These are phyloP conservation scores for Istiophorus platypterus DNA, from an alignment of 2,113 vertebrate species.

Conservation along the genomic window DNA sequence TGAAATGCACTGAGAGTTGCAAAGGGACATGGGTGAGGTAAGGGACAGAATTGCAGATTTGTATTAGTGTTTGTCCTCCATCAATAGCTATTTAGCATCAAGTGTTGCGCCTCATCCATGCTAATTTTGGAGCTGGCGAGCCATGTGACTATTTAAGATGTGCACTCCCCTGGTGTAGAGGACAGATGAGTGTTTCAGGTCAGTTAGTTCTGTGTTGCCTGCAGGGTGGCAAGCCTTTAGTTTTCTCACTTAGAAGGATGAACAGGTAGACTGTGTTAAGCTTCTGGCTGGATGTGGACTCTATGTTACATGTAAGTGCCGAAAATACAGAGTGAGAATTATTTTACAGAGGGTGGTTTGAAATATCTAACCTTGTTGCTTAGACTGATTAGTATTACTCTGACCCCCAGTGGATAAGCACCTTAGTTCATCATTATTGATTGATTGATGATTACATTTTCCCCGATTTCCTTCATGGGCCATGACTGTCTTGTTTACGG, in stretches of 20 bases:
- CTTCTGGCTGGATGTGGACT: background rate
- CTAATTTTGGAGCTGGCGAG: slow-evolving; percentile 52
- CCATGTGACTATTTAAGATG: slow-evolving; percentile 50
- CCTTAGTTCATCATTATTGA: slow-evolving; percentile 24
- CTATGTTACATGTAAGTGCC: background rate
- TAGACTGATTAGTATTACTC: slow-evolving; percentile 30
- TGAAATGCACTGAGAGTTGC: slow-evolving; percentile 52
- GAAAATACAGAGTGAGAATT: background rate
- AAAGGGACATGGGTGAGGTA: slow-evolving; percentile 45
- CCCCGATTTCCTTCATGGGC: slow-evolving; percentile 28
- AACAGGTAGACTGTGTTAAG: slow-evolving; percentile 44
- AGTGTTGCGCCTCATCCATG: slow-evolving; percentile 52
- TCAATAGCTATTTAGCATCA: slow-evolving; percentile 74
- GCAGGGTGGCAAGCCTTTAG: slow-evolving; percentile 35
- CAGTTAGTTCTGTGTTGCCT: slow-evolving; percentile 44
- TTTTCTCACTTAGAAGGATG: slow-evolving; percentile 31
- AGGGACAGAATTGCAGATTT: slow-evolving; percentile 53
- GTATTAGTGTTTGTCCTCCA: slow-evolving; percentile 62
- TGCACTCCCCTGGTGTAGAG: slow-evolving; percentile 32
- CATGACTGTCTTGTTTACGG: slow-evolving; percentile 43
- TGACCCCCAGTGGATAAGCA: slow-evolving; percentile 16
- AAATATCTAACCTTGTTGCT: slow-evolving; percentile 26
- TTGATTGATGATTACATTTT: slow-evolving; percentile 37
- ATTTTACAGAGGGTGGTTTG: slow-evolving; percentile 13
- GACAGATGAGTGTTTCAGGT: slow-evolving; percentile 63